These are phyloP conservation scores for Florisuga fusca DNA, from an alignment of 2,797 vertebrate genomes.

Conservation along the genomic window DNA sequence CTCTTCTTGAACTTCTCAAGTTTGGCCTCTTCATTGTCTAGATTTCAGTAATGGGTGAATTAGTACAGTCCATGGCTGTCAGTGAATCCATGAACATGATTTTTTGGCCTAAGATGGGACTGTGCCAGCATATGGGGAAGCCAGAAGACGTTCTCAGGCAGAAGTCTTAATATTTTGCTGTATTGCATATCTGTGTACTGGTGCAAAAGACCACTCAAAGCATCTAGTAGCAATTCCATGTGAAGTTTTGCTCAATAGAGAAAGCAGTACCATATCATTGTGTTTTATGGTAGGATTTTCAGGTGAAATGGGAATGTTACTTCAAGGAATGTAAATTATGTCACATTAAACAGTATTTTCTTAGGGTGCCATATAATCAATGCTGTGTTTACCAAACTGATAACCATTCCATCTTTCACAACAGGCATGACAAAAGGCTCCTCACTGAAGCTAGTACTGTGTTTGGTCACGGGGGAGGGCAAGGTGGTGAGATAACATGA, in stretches of 20 bases:
- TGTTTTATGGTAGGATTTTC: neutral
- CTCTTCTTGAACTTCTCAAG: constrained; percentile 41
- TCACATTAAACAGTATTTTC: neutral
- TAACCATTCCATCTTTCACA: neutral
- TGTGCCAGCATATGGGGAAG: neutral
- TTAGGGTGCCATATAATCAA: neutral
- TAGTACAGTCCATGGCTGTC: neutral
- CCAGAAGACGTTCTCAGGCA: neutral
- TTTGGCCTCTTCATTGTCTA: neutral
- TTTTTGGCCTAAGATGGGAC: neutral
- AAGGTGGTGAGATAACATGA: neutral
- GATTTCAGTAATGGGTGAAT: neutral
- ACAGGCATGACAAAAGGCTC: neutral
- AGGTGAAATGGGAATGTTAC: neutral
- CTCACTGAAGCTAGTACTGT: neutral
- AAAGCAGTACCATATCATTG: neutral
- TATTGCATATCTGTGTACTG: neutral
- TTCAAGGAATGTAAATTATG: neutral
- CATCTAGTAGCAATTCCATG: neutral
- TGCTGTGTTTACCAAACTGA: neutral
- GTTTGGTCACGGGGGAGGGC: neutral
- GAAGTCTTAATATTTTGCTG: neutral
- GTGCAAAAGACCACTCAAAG: neutral
- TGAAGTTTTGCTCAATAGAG: neutral
- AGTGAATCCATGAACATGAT: neutral